phyloP scores from a whole-genome alignment of 2,888 invertebrate species.

The Drosophila percnosoma region DNA sequence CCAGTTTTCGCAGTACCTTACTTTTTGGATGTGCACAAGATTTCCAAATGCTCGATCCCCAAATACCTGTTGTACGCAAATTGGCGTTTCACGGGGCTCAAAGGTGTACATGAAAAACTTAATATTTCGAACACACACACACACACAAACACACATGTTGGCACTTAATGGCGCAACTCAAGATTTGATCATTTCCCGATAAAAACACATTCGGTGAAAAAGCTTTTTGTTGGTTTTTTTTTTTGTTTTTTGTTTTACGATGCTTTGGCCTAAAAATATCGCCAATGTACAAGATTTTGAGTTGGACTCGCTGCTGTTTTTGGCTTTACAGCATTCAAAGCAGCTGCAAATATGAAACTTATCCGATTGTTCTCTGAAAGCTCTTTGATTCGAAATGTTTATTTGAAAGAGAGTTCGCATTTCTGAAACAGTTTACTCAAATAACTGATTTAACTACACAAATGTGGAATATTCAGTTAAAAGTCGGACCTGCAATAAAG shows the following conservation, averaged over 20 bases:
- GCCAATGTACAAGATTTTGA: constrained; percentile 45
- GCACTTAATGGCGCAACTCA: constrained; percentile 51
- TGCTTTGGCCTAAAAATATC: constrained; percentile 72
- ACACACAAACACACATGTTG: constrained; percentile 32
- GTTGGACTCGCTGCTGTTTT: constrained; percentile 64
- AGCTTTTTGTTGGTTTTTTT: constrained; percentile 23
- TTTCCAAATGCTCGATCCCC: neutral
- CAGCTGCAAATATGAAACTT: constrained; percentile 22
- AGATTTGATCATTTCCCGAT: constrained; percentile 43
- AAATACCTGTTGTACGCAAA: constrained; percentile 31
- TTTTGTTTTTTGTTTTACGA: constrained; percentile 42
- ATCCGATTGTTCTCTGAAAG: constrained; percentile 5
- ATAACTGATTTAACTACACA: neutral
- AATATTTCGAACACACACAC: neutral
- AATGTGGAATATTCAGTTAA: neutral
- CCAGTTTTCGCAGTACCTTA: neutral
- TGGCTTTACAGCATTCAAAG: neutral
- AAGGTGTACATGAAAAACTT: neutral
- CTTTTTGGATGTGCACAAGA: neutral
- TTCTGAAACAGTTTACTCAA: neutral
- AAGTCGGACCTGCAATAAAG: neutral
- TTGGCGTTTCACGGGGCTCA: constrained; percentile 38
- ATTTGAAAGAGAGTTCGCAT: neutral
- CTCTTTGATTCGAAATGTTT: neutral
- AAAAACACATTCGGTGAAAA: constrained; percentile 12